Base-by-base conservation (phyloP, 2,797 vertebrate species). In the Benthosema pterotum region DNA sequence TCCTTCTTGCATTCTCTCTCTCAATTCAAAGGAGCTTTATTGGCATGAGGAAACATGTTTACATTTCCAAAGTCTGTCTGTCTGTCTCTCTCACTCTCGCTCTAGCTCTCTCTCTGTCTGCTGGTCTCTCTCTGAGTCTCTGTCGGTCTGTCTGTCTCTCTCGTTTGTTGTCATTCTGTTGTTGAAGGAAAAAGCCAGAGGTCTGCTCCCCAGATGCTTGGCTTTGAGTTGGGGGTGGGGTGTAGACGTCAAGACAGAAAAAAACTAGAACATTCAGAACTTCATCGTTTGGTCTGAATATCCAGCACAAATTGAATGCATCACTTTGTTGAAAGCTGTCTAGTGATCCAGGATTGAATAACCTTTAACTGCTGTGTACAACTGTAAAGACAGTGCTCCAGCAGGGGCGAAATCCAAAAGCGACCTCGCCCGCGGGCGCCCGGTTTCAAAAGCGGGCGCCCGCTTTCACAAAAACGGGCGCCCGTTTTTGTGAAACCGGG, bases 181-280 rank as follows among this genome's bases (percentile, higher is more conserved):
- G 5, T 51, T 15, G 11, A 28, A 53, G 9, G 9, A 28, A 12
- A 25, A 72, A 67, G 62, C 12, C 12, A 52, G 18, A 51, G n/a
- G 8, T 54, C 72, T 68, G 64, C 43, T 68, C 17, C 52, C 51
- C 64, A 66, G 55, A 66, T 59, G 64, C 51, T 42, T 5, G n/a
- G 57, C 11, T n/a, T 6, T 53, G 50, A 45, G 3, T 43, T 52
- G 18, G 14, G 58, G 58, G 16, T 17, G 11, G 12, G 12, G 25
- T 18, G 6, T 13, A 17, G 17, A 57, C 45, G 25, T 2, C 11
- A 22, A 9, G 32, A 17, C 18, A 17, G 11, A 11, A 51, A 12
- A n/a, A 1, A 12, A 16, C 50, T 13, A 7, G 18, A 12, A 52
- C 11, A 25, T 22, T 52, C 11, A 22, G 18, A 52, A 22, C 32